Base-by-base conservation (phyloP, 2,113 vertebrate genomes). In the Sterna hirundo region DNA sequence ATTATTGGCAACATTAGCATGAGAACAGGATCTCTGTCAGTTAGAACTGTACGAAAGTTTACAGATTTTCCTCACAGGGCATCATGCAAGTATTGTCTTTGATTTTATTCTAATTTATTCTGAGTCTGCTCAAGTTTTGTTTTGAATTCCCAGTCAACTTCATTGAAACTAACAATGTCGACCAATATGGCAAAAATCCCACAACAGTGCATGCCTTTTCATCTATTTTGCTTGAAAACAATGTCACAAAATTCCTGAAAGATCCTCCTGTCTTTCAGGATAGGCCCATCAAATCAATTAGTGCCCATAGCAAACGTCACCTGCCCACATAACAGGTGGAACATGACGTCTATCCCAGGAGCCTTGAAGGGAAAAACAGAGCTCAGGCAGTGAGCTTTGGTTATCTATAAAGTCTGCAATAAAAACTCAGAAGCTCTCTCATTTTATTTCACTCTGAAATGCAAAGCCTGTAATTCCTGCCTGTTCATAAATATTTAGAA, bases 31-130 rank as follows among this genome's bases (percentile, higher is more conserved):
- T 54, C 72, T 79, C 74, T 84, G 87, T 82, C 44, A 11, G 62
- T 78, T 70, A 79, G 70, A 83, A 57, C 61, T 80, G 75, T 57
- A 89, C 1, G 0, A 26, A 88, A 76, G 66, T 93, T 81, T 85
- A 65, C 71, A 64, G 76, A 51, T 65, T 94, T 83, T 83, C 74
- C 68, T 93, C 82, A 70, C 44, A 81, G 68, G 61, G 69, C 71
- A 94, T 88, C 66, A 15, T 46, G n/a, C 49, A 83, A 90, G 58
- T 75, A 38, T 54, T 88, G 32, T 84, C 88, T 94, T 94, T 75
- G 42, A 82, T 90, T 95, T 89, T 80, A 95, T 83, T 93, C 88
- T 95, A 82, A 93, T 95, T 93, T 94, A 93, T 97, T 95, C 92
- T 22, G 27, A 61, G 36, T 71, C 89, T 85, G 30, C 42, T 84